Conservation (phyloP, 2,888 invertebrate species). For the Acanthosepion lycidas region DNA sequence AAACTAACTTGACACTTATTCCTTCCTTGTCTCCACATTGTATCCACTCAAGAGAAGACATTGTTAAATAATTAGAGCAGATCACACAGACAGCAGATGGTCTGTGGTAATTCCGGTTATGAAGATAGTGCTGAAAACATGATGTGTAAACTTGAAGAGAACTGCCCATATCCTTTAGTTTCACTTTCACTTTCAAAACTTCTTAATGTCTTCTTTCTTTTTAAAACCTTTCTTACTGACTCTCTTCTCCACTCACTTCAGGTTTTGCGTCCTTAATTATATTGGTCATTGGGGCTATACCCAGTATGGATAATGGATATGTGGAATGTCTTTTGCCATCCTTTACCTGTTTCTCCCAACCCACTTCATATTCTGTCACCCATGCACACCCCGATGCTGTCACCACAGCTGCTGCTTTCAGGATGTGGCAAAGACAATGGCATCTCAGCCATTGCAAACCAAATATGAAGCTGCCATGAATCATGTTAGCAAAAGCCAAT, state of each 20-base stretch:
- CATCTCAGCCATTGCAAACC: neutral
- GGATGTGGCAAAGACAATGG: conserved; percentile 33
- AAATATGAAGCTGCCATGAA: neutral
- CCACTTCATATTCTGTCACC: neutral
- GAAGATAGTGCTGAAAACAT: neutral
- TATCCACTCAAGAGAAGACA: neutral
- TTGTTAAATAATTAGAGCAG: neutral
- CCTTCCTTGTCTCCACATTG: neutral
- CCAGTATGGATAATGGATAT: conserved; percentile 9
- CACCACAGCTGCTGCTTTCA: conserved; percentile 33
- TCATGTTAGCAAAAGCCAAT: conserved; percentile 8
- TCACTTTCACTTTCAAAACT: neutral
- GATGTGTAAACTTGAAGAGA: neutral
- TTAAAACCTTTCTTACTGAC: neutral
- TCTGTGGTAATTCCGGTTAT: neutral
- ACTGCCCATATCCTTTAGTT: neutral
- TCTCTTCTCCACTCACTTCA: neutral
- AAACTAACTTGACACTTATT: neutral
- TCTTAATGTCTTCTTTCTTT: neutral
- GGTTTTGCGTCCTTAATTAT: neutral
- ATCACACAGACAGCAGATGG: conserved; percentile 33
- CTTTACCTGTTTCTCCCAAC: neutral
- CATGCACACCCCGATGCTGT: neutral
- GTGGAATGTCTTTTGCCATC: conserved; percentile 20
- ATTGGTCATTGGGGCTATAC: conserved; percentile 33